Evolutionary conservation across 1,140 invertebrate genomes (phyloP), one percentile per base, ranked within the genome.

Genomic region (Sarcophaga peregrina): DNA sequence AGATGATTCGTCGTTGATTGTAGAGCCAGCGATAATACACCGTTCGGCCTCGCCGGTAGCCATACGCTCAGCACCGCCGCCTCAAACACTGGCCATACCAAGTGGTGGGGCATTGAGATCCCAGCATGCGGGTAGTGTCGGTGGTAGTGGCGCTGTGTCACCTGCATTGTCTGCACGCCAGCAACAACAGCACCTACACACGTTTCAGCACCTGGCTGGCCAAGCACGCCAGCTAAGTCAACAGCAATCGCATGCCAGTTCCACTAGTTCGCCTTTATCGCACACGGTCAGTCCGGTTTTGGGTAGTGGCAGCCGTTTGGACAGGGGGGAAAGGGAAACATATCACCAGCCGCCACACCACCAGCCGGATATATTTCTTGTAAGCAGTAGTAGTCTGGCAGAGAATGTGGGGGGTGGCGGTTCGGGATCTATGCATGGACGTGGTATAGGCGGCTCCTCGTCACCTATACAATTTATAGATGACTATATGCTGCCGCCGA

Each of bases 311-410:
- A 37, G 80, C 47, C 15, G 80, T 46, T 15, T 48, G 17, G 74
- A 50, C 45, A 45, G 74, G 11, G 47, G 74, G 25, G 68, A 15
- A 15, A 6, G 75, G 8, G 75, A 50, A 10, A 17, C 47, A n/a
- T 48, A 50, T 50, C 48, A 78, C 25, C 81, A 68, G 6, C 81
- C 50, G 58, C 85, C 84, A 75, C 75, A 83, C 75, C 88, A 87
- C 9, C 87, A 87, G 17, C 89, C 89, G 81, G 89, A 90, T 83
- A 90, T 90, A 52, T 90, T 90, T 84, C 76, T 90, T 85, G 88
- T 90, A 85, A 90, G 89, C 89, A 89, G 88, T 86, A 89, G 88
- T 85, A 89, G 86, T 84, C 86, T 89, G 87, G 88, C 86, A 84
- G 88, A 89, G 50, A 86, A 87, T 85, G 52, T 83, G 45, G 85